A percentile compares a stretch with the other conserved stretches of the same genome.
Evolutionary conservation across 2,797 vertebrate genomes (phyloP).

Genomic region (Notolabrus celidotus): DNA sequence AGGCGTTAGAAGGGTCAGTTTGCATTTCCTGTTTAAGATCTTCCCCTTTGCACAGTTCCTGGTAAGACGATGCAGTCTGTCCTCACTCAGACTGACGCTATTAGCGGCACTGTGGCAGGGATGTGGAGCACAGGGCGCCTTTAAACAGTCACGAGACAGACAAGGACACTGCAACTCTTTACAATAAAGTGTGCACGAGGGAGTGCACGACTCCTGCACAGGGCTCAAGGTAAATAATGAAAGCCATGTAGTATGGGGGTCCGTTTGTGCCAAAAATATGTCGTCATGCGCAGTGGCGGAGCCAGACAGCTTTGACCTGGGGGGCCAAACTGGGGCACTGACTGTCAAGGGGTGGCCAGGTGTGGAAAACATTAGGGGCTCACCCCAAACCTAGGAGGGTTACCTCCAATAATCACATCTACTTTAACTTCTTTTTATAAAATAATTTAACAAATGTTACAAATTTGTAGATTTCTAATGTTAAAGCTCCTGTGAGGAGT

Average conservation of each 20-base stretch:
- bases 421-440: no score
- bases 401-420: no score
- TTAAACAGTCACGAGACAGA: conserved; percentile 80
- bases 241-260: conserved; percentile 32
- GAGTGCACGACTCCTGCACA: conserved; percentile 44
- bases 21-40: conserved; percentile 94
- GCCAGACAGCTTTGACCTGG: no score
- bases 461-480: no score
- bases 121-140: conserved; percentile 77
- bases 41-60: conserved; percentile 91
- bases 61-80: conserved; percentile 88
- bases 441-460: no score
- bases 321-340: no score
- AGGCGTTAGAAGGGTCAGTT: conserved; percentile 87
- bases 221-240: conserved; percentile 36
- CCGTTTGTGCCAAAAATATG: not conserved
- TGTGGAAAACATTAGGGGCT: no score
- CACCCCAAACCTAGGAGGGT: no score
- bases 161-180: conserved; percentile 66
- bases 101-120: conserved; percentile 80
- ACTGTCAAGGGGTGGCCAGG: no score
- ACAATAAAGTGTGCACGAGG: conserved; percentile 57
- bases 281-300: no score
- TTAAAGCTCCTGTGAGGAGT: no score
- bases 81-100: conserved; percentile 82